Base-by-base conservation (phyloP, 1,140 invertebrate species). In the Magallana ariakensis region DNA sequence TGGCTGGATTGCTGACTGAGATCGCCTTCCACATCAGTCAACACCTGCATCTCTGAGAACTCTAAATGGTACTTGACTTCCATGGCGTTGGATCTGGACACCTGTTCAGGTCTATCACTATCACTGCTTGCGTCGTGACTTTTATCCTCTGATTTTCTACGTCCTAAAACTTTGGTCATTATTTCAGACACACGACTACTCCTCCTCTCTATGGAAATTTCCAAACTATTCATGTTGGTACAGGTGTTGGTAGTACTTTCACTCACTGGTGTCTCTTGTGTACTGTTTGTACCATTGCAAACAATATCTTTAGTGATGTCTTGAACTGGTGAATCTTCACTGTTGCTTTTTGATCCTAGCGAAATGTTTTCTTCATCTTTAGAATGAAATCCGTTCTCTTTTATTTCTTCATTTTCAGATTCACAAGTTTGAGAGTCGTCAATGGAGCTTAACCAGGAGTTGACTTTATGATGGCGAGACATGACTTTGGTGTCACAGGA, bases 21-120 rank as follows among this genome's bases (percentile, higher is more conserved):
- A 46, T 87, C 62, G 26, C 89, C 86, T 75, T 92, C 91, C 11
- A 83, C 46, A 89, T 93, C 91, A 57, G 92, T 92, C 66, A 92
- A 91, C 19, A 93, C 90, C 70, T 92, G 89, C 53, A 92, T 86
- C 80, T 90, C 90, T 22, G 92, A 91, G 85, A 93, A 94, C 60
- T 94, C 93, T 26, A 94, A 86, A 80, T 92, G 87, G 85, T 93
- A 94, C 88, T 92, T 91, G 5, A 90, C 85, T 62, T 90, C 92
- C 80, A 86, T 88, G 22, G 91, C 90, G 53, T 89, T 87, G 33
- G 91, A 88, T 58, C 87, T 88, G 16, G 82, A 58, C 55, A 84
- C 22, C 66, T 66, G 1, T 33, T 19, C n/a, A 26, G 62, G 26
- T 53, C 62, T 80, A 15, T 62, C 56, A 33, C 16, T 83, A 80